Evolutionary conservation across 2,797 vertebrate species (phyloP), one percentile per base, ranked within the genome.

Genomic region (Sebastes vulpes): DNA sequence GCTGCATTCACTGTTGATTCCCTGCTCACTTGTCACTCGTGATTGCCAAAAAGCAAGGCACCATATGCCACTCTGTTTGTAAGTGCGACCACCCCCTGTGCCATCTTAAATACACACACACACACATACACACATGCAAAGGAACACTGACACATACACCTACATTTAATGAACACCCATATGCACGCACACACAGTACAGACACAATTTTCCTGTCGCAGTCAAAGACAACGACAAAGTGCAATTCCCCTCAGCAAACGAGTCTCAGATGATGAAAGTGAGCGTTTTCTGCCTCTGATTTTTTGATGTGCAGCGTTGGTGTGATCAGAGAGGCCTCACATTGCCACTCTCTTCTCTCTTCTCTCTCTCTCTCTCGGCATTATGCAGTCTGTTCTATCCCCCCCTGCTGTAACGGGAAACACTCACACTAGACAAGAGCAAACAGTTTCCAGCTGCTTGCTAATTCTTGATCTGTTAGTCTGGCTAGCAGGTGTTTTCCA

Each of bases 41-140:
- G 97, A 97, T 96, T 68, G 92, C 95, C 96, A 97, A 94, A 95
- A 95, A 97, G 76, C 95, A 95, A 96, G 95, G 93, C 94, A 91
- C 97, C 97, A 96, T 97, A 98, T 98, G 97, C 95, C 94, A 95
- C 92, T 94, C 91, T 96, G 93, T 96, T 95, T 95, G 93, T 93
- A 89, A 92, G 89, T 90, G 84, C 77, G 87, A 85, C 92, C 92
- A 82, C 90, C 85, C 59, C 83, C 75, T 70, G 74, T 83, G 83
- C 87, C 71, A 81, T 82, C 78, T 90, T 87, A 86, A 90, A 86
- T 67, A 88, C 79, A 71, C 82, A 64, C 78, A 72, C 32, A 64
- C 60, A 50, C 70, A 58, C 28, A 64, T 38, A 50, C 67, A 58
- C 46, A 63, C 38, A 46, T 31, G 12, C 70, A 83, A 54, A 64